Percentiles rank a stretch among this genome's conserved stretches.
phyloP scores from a whole-genome alignment of 1,140 invertebrate genomes.

The Zaprionus vittiger region DNA sequence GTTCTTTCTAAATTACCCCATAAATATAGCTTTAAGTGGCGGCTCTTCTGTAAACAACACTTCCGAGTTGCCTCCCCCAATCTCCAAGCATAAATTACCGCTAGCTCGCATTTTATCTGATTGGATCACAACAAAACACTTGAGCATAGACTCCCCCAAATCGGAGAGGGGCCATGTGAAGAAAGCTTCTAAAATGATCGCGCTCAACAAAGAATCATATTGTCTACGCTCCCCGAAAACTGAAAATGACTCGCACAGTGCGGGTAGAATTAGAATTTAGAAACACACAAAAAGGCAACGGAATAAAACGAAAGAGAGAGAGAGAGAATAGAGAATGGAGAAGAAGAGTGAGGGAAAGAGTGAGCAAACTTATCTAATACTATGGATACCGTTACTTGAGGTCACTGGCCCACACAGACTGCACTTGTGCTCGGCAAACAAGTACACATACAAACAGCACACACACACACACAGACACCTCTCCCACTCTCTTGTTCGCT shows the following conservation, averaged over 20 bases:
- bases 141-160: slow-evolving; percentile 10
- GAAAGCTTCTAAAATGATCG: slow-evolving; percentile 34
- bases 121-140: slow-evolving; percentile 29
- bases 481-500: not conserved
- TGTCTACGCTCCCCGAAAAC: slow-evolving; percentile 18
- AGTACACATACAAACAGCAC: slow-evolving; percentile 17
- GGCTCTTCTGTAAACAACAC: not conserved
- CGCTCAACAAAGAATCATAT: slow-evolving; percentile 17
- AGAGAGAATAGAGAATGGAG: not conserved
- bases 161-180: slow-evolving; percentile 8
- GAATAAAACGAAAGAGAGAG: slow-evolving; percentile 19
- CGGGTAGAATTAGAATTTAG: slow-evolving; percentile 32
- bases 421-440: slow-evolving; percentile 57
- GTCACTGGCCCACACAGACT: slow-evolving; percentile 69
- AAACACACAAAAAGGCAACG: slow-evolving; percentile 11
- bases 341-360: slow-evolving; percentile 13
- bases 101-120: not conserved
- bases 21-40: not conserved
- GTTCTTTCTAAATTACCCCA: not conserved
- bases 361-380: slow-evolving; percentile 68
- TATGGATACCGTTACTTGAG: slow-evolving; percentile 78
- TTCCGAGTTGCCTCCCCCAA: not conserved
- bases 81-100: slow-evolving; percentile 24
- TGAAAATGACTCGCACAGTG: slow-evolving; percentile 30
- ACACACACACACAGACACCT: slow-evolving; percentile 7